These are phyloP conservation scores for Pygoscelis antarcticus DNA, from an alignment of 2,113 vertebrate species.

Conservation along the genomic window DNA sequence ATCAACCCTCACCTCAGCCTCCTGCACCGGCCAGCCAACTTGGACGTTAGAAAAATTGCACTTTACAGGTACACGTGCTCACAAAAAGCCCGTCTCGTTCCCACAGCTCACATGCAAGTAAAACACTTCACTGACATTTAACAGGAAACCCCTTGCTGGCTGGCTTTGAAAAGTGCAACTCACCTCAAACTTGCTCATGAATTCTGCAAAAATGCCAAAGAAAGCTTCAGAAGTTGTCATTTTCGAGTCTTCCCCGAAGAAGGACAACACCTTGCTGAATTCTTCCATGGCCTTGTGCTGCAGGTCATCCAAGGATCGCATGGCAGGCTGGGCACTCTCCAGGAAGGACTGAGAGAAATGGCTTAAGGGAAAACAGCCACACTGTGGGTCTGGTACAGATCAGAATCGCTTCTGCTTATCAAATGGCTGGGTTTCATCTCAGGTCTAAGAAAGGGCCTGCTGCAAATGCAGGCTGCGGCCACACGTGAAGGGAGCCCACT, in stretches of 20 bases:
- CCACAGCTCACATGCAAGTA: neutral
- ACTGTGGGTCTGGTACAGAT: accelerated
- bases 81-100: accelerated
- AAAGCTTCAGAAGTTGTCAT: conserved; percentile 90
- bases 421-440: neutral
- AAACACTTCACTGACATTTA: neutral
- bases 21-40: neutral
- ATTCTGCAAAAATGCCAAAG: conserved; percentile 95
- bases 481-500: accelerated
- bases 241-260: conserved; percentile 94
- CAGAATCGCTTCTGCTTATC: neutral
- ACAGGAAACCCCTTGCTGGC: neutral
- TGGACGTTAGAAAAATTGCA: neutral
- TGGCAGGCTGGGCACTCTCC: conserved; percentile 89
- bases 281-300: conserved; percentile 91
- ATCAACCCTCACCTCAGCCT: neutral
- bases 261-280: conserved; percentile 88
- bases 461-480: neutral
- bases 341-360: conserved; percentile 82
- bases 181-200: conserved; percentile 97
- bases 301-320: conserved; percentile 88
- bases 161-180: neutral
- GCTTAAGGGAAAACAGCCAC: conserved; percentile 69
- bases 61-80: neutral
- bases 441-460: neutral